Percentiles rank a stretch among this genome's conserved stretches.
Conservation (phyloP, 2,888 invertebrate species). For the Pollenia angustigena region DNA sequence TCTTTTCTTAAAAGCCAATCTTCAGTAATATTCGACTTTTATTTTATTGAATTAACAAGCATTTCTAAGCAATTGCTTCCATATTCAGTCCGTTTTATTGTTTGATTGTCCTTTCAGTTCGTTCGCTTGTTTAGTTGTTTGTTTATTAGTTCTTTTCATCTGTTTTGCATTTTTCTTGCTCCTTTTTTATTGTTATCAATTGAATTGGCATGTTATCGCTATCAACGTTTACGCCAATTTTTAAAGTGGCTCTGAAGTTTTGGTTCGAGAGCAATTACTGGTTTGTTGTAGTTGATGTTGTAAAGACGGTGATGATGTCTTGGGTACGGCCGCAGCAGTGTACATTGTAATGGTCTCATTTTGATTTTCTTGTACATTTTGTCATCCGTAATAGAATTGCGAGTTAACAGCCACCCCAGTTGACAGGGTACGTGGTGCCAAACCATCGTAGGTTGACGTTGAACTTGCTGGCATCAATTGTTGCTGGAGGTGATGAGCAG, state of each 20-base stretch:
- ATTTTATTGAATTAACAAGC: slow-evolving; percentile 36
- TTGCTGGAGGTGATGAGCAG: not conserved
- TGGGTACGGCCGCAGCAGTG: slow-evolving; percentile 18
- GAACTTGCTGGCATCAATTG: slow-evolving; percentile 70
- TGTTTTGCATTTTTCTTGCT: slow-evolving; percentile 10
- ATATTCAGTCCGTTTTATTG: slow-evolving; percentile 21
- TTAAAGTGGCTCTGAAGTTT: slow-evolving; percentile 54
- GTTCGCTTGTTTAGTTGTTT: slow-evolving; percentile 16
- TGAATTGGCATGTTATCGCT: slow-evolving; percentile 52
- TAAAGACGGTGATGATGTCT: slow-evolving; percentile 34
- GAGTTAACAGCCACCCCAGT: slow-evolving; percentile 83
- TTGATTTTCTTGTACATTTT: slow-evolving; percentile 73
- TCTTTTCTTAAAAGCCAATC: slow-evolving; percentile 2
- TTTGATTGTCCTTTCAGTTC: slow-evolving; percentile 27
- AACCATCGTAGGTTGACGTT: slow-evolving; percentile 81
- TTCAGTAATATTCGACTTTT: slow-evolving; percentile 29
- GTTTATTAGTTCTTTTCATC: not conserved
- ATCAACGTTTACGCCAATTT: slow-evolving; percentile 50
- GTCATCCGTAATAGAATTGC: slow-evolving; percentile 84
- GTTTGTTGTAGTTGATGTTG: slow-evolving; percentile 20
- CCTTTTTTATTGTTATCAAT: slow-evolving; percentile 41
- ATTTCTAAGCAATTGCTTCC: slow-evolving; percentile 28
- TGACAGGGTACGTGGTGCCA: slow-evolving; percentile 83
- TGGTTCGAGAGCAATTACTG: slow-evolving; percentile 31
- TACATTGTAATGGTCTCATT: slow-evolving; percentile 42